Conservation (phyloP, 2,113 vertebrate genomes). For the Tyto alba region DNA sequence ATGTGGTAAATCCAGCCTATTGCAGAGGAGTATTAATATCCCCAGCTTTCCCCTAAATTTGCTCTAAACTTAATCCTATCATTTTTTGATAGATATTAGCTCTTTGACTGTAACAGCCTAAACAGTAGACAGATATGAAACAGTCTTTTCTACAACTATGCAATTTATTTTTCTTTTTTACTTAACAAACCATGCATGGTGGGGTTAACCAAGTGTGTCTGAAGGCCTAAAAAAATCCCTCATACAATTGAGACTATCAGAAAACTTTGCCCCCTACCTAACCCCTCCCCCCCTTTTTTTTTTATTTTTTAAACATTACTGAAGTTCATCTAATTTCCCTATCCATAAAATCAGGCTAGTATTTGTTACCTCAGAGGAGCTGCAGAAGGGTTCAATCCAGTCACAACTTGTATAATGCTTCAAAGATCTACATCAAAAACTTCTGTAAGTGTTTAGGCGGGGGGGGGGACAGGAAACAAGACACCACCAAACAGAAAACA, state of each 20-base stretch:
- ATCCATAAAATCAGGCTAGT: background rate
- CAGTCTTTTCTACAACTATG: background rate
- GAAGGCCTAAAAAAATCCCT: background rate
- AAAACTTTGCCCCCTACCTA: too few relatives aligned
- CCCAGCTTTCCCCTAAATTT: background rate
- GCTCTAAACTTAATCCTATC: background rate
- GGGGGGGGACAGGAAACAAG: background rate
- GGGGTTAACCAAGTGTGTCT: background rate
- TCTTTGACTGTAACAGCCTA: background rate
- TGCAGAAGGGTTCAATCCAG: background rate
- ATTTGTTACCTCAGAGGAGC: background rate
- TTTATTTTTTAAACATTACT: background rate
- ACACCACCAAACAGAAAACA: background rate
- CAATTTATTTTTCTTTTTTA: background rate
- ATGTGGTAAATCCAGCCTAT: background rate
- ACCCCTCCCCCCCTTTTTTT: too few relatives aligned
- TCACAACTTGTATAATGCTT: background rate
- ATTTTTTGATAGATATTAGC: accelerated
- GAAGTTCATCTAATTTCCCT: background rate
- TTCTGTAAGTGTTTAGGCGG: accelerated
- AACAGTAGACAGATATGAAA: background rate
- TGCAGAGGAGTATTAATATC: background rate
- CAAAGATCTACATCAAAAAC: background rate
- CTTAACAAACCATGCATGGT: background rate
- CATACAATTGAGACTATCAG: background rate